Evolutionary conservation across 2,797 vertebrate genomes (phyloP).

Genomic region (Meriones psammophilus): DNA sequence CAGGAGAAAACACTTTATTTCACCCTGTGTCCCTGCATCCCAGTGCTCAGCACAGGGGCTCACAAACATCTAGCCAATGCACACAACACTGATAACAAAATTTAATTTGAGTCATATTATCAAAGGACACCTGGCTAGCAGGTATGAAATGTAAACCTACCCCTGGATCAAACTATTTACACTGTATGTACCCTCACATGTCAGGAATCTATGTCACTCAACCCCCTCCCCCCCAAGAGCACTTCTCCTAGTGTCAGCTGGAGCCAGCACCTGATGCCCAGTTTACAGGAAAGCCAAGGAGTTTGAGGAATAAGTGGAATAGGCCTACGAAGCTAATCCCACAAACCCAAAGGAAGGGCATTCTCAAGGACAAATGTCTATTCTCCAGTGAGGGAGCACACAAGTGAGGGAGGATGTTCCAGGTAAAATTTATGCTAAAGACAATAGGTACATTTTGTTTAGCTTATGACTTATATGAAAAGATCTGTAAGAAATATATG

Average conservation of each 20-base stretch:
- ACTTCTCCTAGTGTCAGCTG: not conserved
- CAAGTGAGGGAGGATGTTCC: too few relatives aligned
- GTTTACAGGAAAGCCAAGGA: not conserved
- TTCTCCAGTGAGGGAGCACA: not conserved
- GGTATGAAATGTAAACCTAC: conserved; percentile 3
- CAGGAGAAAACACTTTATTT: not conserved
- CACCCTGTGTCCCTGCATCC: not conserved
- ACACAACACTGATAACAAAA: conserved; percentile 12
- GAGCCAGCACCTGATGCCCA: not conserved
- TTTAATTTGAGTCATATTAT: not conserved
- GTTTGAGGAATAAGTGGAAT: not conserved
- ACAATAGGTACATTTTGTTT: not conserved
- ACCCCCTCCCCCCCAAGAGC: too few relatives aligned
- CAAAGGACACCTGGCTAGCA: not conserved
- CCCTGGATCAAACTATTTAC: not conserved
- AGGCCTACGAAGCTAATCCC: not conserved
- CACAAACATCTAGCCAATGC: not conserved
- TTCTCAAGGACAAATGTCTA: not conserved
- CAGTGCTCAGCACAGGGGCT: not conserved
- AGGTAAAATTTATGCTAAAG: conserved; percentile 37
- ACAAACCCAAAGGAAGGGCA: not conserved
- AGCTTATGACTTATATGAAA: not conserved
- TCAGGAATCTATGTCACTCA: not conserved
- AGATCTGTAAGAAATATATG: not conserved
- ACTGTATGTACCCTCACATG: not conserved